Conservation (phyloP, 2,888 invertebrate genomes). For the Chrysolina americana region DNA sequence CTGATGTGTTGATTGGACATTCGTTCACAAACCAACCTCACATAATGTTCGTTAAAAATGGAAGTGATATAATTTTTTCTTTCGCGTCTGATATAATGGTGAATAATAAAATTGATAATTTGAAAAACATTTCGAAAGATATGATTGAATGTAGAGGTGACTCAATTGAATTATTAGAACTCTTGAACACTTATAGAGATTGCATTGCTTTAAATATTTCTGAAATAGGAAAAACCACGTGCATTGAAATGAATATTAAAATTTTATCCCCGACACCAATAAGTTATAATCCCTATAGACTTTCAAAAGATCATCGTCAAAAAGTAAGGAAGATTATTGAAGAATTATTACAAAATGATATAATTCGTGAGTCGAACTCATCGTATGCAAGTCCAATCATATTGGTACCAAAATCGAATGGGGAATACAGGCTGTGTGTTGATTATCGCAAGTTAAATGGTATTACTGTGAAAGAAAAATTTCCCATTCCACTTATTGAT, state of each 20-base stretch:
- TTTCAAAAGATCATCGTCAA: constrained; percentile 38
- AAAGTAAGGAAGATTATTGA: constrained; percentile 41
- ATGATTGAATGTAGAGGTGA: constrained; percentile 5
- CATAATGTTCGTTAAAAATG: constrained; percentile 10
- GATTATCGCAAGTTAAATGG: constrained; percentile 44
- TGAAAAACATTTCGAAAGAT: not conserved
- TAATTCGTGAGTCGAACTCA: constrained; percentile 43
- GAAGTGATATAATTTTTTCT: constrained; percentile 14
- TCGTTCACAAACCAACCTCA: constrained; percentile 23
- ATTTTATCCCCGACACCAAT: constrained; percentile 28
- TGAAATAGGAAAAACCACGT: constrained; percentile 7
- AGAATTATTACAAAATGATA: constrained; percentile 42
- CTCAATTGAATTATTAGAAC: not conserved
- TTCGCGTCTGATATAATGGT: not conserved
- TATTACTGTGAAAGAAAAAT: constrained; percentile 42
- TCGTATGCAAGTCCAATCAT: constrained; percentile 47
- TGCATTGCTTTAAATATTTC: constrained; percentile 28
- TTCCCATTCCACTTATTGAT: constrained; percentile 43
- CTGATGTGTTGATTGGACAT: too few relatives aligned
- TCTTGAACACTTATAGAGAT: constrained; percentile 25
- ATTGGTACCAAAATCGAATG: constrained; percentile 42
- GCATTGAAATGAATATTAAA: constrained; percentile 24
- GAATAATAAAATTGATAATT: not conserved
- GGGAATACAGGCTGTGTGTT: constrained; percentile 42
- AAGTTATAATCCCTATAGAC: constrained; percentile 40